Conservation (phyloP, 1,140 invertebrate genomes). For the Bombus huntii region DNA sequence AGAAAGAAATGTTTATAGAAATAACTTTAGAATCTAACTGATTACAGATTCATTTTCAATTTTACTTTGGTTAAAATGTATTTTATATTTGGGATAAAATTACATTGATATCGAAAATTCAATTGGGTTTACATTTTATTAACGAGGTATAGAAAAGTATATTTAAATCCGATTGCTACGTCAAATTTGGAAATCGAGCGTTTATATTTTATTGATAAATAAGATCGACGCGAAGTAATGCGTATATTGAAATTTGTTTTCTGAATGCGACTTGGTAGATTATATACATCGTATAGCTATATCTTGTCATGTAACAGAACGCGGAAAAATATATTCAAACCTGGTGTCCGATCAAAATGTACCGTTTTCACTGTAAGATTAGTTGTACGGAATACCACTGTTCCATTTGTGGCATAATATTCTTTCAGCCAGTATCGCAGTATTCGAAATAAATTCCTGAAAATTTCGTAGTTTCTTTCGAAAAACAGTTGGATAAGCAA, state of each 20-base stretch:
- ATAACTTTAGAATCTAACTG: neutral
- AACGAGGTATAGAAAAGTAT: no score
- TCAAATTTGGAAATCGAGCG: no score
- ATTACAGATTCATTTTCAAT: neutral
- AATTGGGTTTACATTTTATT: neutral
- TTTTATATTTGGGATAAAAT: neutral
- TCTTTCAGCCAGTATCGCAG: neutral
- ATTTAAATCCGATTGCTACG: no score
- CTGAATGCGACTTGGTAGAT: no score
- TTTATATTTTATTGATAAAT: no score
- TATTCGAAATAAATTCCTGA: neutral
- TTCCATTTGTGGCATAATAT: neutral
- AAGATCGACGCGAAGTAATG: no score
- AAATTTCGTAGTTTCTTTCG: neutral
- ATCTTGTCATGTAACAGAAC: neutral
- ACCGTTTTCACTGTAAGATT: conserved; percentile 24
- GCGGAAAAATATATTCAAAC: no score
- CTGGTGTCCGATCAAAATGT: conserved; percentile 5
- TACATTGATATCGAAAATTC: neutral
- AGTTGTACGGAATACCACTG: neutral
- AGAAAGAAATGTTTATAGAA: neutral
- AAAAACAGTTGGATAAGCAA: neutral
- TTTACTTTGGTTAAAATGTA: neutral
- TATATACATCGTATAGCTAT: neutral
- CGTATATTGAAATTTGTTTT: no score